A percentile compares a stretch with the other conserved stretches of the same genome.
phyloP scores from a whole-genome alignment of 2,888 invertebrate genomes.

The Drosophila mayaguana region DNA sequence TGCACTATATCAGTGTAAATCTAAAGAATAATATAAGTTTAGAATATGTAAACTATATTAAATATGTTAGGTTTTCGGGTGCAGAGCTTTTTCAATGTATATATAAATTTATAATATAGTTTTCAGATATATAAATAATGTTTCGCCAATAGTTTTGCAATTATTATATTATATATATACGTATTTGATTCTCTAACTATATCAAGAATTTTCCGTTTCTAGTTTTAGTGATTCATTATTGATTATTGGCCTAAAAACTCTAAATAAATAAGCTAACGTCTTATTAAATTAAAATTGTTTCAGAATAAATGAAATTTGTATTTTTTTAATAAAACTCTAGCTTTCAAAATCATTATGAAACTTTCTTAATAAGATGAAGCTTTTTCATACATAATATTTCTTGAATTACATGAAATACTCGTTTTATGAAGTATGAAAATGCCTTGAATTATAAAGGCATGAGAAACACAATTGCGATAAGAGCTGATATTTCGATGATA shows the following conservation, averaged over 20 bases:
- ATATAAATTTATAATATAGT: background rate
- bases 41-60: background rate
- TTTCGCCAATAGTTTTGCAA: background rate
- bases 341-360: too few species aligned
- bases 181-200: background rate
- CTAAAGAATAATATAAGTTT: background rate
- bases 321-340: too few species aligned
- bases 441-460: background rate
- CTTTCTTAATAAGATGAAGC: too few species aligned
- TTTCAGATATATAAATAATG: background rate
- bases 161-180: background rate
- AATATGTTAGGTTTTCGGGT: background rate
- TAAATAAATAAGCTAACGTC: too few species aligned
- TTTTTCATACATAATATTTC: too few species aligned
- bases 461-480: slow-evolving; percentile 16
- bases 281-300: too few species aligned
- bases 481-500: background rate
- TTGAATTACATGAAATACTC: background rate
- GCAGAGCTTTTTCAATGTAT: background rate
- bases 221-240: background rate
- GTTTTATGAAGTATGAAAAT: slow-evolving; percentile 2
- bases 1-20: background rate
- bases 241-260: too few species aligned
- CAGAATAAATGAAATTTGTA: too few species aligned
- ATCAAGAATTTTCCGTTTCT: background rate